These are phyloP conservation scores for Papilio helenus DNA, from an alignment of 1,140 invertebrate species.

Conservation along the genomic window DNA sequence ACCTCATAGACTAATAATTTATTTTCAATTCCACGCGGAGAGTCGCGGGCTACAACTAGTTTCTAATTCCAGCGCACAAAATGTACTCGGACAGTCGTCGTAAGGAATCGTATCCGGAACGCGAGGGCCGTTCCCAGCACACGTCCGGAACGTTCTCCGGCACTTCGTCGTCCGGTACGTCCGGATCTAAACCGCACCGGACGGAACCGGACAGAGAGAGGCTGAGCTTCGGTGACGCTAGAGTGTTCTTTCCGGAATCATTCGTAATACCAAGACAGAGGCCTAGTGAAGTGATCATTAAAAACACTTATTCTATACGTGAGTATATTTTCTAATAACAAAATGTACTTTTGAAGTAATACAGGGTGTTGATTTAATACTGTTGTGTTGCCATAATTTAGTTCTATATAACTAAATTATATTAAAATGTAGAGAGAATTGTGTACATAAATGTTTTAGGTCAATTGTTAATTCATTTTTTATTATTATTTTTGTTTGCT, in stretches of 20 bases:
- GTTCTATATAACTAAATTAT: too few relatives aligned
- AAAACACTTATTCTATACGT: constrained; percentile 73
- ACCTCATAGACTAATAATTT: too few relatives aligned
- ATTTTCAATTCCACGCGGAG: too few relatives aligned
- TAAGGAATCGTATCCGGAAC: constrained; percentile 64
- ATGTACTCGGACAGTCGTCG: constrained; percentile 66
- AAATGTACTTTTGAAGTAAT: background rate
- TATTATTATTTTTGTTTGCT: too few relatives aligned
- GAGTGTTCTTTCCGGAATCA: constrained; percentile 79
- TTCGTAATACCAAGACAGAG: constrained; percentile 75
- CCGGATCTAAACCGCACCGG: constrained; percentile 74
- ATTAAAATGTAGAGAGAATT: too few relatives aligned
- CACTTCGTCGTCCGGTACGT: constrained; percentile 79
- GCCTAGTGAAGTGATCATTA: constrained; percentile 65
- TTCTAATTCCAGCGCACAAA: constrained; percentile 66
- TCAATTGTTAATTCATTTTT: too few relatives aligned
- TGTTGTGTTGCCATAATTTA: too few relatives aligned
- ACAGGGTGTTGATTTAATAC: background rate
- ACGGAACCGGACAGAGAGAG: constrained; percentile 66
- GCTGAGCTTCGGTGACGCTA: constrained; percentile 71
- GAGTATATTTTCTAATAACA: constrained; percentile 47
- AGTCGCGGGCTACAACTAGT: too few relatives aligned
- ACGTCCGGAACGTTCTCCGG: constrained; percentile 77
- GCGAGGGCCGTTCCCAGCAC: constrained; percentile 63
- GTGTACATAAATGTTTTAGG: too few relatives aligned